These are phyloP conservation scores for Deilephila porcellus DNA, from an alignment of 2,888 invertebrate species.

Conservation along the genomic window DNA sequence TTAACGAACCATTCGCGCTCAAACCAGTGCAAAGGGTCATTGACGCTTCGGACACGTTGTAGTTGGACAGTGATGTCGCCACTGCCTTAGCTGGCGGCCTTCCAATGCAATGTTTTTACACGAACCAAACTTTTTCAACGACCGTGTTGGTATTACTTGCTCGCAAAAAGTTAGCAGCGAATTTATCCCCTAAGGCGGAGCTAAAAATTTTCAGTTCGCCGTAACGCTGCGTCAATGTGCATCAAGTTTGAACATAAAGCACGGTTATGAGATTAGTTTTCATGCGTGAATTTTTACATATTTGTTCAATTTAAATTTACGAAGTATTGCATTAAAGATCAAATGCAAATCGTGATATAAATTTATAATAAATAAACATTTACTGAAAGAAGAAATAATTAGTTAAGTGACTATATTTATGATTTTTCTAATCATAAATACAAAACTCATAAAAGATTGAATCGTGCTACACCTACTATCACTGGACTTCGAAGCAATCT, in stretches of 20 bases:
- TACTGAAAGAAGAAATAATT: too few species aligned
- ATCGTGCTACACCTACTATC: too few species aligned
- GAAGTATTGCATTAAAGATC: background rate
- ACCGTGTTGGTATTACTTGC: conserved; percentile 50
- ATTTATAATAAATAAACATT: too few species aligned
- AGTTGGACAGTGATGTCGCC: conserved; percentile 44
- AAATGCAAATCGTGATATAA: background rate
- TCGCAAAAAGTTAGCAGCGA: conserved; percentile 53
- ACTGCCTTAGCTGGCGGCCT: conserved; percentile 46
- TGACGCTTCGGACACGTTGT: conserved; percentile 45
- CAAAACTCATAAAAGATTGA: too few species aligned
- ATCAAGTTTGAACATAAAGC: conserved; percentile 2
- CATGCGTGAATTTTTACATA: background rate
- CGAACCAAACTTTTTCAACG: conserved; percentile 54
- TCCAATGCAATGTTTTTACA: conserved; percentile 62
- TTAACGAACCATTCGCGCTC: background rate
- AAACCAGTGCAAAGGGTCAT: conserved; percentile 41
- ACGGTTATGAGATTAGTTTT: background rate
- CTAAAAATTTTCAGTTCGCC: conserved; percentile 32
- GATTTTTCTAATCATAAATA: too few species aligned
- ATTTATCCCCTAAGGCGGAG: conserved; percentile 45
- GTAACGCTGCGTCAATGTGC: background rate
- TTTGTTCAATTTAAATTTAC: background rate
- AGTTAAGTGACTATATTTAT: too few species aligned
- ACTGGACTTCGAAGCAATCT: too few species aligned